These are phyloP conservation scores for Platichthys stellatus DNA, from an alignment of 2,113 vertebrate species.

Conservation along the genomic window DNA sequence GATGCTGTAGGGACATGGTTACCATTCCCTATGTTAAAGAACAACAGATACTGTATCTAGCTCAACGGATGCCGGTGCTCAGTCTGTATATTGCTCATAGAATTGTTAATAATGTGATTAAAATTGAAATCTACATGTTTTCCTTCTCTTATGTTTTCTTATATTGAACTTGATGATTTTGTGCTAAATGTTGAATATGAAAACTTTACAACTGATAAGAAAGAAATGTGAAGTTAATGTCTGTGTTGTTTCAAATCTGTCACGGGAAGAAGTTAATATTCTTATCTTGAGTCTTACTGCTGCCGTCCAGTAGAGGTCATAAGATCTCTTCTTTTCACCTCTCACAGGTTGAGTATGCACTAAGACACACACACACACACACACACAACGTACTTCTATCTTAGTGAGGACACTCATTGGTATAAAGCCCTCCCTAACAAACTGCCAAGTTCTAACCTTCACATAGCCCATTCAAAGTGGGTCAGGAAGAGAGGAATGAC, in stretches of 20 bases:
- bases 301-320: slow-evolving; percentile 18
- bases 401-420: too few relatives aligned
- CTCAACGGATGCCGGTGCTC: slow-evolving; percentile 33
- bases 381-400: too few relatives aligned
- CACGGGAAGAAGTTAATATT: background rate
- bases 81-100: slow-evolving; percentile 44
- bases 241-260: slow-evolving; percentile 4
- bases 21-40: slow-evolving; percentile 54
- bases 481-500: too few relatives aligned
- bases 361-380: too few relatives aligned
- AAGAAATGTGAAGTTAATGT: background rate
- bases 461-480: too few relatives aligned
- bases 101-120: slow-evolving; percentile 66
- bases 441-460: too few relatives aligned
- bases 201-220: background rate
- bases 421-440: too few relatives aligned
- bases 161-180: background rate
- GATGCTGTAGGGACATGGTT: slow-evolving; percentile 21
- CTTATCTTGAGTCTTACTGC: background rate
- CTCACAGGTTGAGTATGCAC: too few relatives aligned
- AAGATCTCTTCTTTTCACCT: background rate
- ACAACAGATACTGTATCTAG: slow-evolving; percentile 57
- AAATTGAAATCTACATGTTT: slow-evolving; percentile 50
- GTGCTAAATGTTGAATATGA: background rate
- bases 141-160: slow-evolving; percentile 18